These are phyloP conservation scores for Pyralis farinalis DNA, from an alignment of 2,888 invertebrate genomes.

Conservation along the genomic window DNA sequence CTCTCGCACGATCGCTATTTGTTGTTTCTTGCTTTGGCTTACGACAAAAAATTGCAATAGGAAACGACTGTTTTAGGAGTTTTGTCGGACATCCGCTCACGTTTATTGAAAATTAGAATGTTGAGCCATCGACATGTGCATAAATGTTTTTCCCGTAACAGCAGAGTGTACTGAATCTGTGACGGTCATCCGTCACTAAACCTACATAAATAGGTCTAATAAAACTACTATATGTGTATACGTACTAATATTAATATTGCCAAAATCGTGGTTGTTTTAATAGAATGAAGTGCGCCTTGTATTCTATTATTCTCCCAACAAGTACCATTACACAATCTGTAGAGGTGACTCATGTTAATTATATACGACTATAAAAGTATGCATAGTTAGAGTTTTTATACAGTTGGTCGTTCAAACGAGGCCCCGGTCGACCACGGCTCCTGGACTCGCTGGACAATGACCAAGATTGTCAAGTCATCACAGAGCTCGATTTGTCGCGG, in stretches of 20 bases:
- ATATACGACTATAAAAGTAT: neutral
- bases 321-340: neutral
- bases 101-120: neutral
- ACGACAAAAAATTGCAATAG: neutral
- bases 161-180: slow-evolving; percentile 1
- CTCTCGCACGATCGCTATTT: slow-evolving; percentile 11
- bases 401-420: neutral
- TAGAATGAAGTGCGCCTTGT: neutral
- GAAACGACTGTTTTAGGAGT: neutral
- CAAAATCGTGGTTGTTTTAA: neutral
- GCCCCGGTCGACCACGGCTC: neutral
- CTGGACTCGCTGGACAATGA: slow-evolving; percentile 16
- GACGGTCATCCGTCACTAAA: slow-evolving; percentile 4
- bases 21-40: neutral
- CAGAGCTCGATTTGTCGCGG: slow-evolving; percentile 47
- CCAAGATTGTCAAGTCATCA: slow-evolving; percentile 50
- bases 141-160: neutral
- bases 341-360: neutral
- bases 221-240: slow-evolving; percentile 1
- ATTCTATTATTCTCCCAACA: neutral
- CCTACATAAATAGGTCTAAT: slow-evolving; percentile 1
- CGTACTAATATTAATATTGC: too few relatives aligned
- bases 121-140: neutral
- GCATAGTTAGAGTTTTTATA: neutral
- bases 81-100: slow-evolving; percentile 5